phyloP scores from a whole-genome alignment of 2,888 invertebrate genomes.

The Gerris lacustris region DNA sequence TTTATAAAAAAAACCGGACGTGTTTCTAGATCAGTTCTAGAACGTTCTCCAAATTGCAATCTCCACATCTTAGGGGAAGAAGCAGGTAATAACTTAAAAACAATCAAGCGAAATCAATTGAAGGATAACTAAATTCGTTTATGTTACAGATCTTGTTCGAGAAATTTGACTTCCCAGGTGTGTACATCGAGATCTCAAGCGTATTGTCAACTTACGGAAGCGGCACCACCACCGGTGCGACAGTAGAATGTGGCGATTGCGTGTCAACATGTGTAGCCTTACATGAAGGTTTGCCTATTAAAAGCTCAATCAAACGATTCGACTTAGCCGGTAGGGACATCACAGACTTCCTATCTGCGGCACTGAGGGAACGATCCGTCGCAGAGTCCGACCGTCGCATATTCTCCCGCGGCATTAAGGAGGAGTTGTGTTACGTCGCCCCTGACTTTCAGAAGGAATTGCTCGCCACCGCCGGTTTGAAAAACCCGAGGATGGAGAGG shows the following conservation, averaged over 20 bases:
- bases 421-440: too few relatives aligned
- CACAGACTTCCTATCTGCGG: too few relatives aligned
- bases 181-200: conserved; percentile 91
- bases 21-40: neutral
- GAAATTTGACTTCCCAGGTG: conserved; percentile 84
- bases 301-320: conserved; percentile 83
- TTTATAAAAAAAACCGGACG: too few relatives aligned
- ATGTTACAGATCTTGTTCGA: conserved; percentile 68
- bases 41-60: too few relatives aligned
- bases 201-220: conserved; percentile 86
- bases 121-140: neutral
- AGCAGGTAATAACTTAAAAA: too few relatives aligned
- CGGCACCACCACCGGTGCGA: conserved; percentile 93
- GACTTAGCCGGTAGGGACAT: conserved; percentile 61
- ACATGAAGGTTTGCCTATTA: conserved; percentile 84
- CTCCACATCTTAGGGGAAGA: too few relatives aligned
- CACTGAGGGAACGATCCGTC: too few relatives aligned
- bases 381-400: too few relatives aligned
- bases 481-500: too few relatives aligned
- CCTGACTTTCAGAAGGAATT: too few relatives aligned
- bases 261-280: conserved; percentile 92
- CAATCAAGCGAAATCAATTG: neutral
- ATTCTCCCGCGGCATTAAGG: too few relatives aligned
- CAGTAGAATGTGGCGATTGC: conserved; percentile 89
- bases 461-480: too few relatives aligned